Percentiles rank a stretch among this genome's conserved stretches.
phyloP scores from a whole-genome alignment of 2,797 vertebrate genomes.

The Acipenser transmontanus region DNA sequence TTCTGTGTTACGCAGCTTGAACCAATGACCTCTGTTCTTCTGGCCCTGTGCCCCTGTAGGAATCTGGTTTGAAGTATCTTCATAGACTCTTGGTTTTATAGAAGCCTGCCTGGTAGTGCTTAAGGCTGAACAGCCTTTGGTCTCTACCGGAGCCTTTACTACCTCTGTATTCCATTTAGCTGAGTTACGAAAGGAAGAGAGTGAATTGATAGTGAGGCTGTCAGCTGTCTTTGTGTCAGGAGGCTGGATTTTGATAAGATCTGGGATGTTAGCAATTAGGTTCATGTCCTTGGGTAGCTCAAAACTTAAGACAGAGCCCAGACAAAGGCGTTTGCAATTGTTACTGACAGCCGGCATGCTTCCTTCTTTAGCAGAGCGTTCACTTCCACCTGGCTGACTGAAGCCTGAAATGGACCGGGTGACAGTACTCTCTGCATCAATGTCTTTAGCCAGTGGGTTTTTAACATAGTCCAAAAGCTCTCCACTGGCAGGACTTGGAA shows the following conservation, averaged over 20 bases:
- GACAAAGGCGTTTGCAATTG: constrained; percentile 56
- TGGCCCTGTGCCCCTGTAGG: constrained; percentile 13
- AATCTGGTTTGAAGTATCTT: not conserved
- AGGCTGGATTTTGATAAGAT: constrained; percentile 46
- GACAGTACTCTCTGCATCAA: constrained; percentile 55
- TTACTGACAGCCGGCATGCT: constrained; percentile 24
- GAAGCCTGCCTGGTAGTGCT: constrained; percentile 60
- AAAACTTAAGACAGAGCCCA: constrained; percentile 73
- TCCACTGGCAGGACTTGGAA: not conserved
- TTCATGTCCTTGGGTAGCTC: constrained; percentile 66
- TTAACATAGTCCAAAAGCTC: constrained; percentile 58
- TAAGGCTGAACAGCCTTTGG: constrained; percentile 47
- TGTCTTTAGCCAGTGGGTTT: constrained; percentile 63
- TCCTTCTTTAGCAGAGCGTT: not conserved
- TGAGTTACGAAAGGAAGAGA: not conserved
- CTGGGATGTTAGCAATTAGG: constrained; percentile 54
- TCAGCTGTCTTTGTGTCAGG: constrained; percentile 40
- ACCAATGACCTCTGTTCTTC: constrained; percentile 1
- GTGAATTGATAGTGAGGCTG: not conserved
- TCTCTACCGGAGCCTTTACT: not conserved
- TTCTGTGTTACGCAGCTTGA: constrained; percentile 31
- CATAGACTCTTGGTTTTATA: constrained; percentile 18
- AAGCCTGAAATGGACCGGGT: constrained; percentile 33
- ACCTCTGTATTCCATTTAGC: too few relatives aligned
- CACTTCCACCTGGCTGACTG: constrained; percentile 27